Evolutionary conservation across 2,888 invertebrate species (phyloP), one percentile per base, ranked within the genome.

Genomic region (Cephus sareptanus): DNA sequence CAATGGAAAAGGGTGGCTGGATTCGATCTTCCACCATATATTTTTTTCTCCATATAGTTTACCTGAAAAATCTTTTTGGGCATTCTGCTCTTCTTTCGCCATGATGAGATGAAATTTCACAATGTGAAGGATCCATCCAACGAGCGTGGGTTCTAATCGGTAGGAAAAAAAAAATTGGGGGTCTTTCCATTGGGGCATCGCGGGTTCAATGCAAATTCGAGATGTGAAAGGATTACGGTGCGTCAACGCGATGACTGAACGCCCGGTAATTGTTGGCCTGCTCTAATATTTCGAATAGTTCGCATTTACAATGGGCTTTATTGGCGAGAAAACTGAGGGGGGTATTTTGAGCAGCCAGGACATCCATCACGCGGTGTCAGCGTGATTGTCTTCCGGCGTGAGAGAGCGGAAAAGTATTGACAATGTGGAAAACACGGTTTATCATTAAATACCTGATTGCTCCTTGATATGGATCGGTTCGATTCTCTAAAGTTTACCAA

Each of bases 201-300:
- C 78, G 78, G 74, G 74, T 71, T 76, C 73, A 79, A 84, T 84
- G 83, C 83, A 83, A 83, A 83, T 82, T 79, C 78, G 79, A 79
- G 73, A 81, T 85, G 86, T 86, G 89, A 89, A 89, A 90, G 90
- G 90, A 89, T 90, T 89, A 89, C 84, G 88, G 85, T 86, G 89
- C 90, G 90, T 90, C 90, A 90, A 88, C 87, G 84, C 85, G 90
- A 91, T 91, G 91, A 91, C 90, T 89, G 91, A 91, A 87, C 91
- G 91, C 82, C 87, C 85, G 87, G 89, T 91, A 91, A 91, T 91
- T 90, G 89, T 85, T 83, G 83, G 80, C 81, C 79, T 85, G 87
- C 86, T 90, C 89, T 90, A 90, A 91, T 91, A 91, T 91, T 90
- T 90, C 91, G 89, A 90, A 91, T 91, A 91, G 91, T 91, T 91